A percentile compares a stretch with the other conserved stretches of the same genome.
Conservation (phyloP, 2,888 invertebrate species). For the Gryllus longicercus region DNA sequence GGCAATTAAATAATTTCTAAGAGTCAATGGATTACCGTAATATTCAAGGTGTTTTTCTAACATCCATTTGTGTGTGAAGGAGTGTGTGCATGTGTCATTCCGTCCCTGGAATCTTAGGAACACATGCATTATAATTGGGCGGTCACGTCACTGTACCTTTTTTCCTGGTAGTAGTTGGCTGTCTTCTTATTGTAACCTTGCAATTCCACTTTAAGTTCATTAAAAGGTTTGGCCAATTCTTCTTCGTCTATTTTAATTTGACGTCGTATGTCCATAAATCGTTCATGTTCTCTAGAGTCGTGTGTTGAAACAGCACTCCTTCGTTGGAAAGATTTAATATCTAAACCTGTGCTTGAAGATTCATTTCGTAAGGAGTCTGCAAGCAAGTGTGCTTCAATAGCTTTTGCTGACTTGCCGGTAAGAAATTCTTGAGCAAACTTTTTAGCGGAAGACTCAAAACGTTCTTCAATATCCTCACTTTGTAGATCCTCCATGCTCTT, state of each 20-base stretch:
- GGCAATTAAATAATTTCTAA: too few relatives aligned
- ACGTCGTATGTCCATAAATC: slow-evolving; percentile 47
- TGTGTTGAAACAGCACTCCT: slow-evolving; percentile 42
- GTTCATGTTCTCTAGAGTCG: slow-evolving; percentile 46
- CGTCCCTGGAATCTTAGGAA: neutral
- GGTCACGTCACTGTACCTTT: slow-evolving; percentile 55
- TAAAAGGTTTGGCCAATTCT: slow-evolving; percentile 57
- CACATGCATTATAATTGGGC: neutral
- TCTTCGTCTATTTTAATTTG: slow-evolving; percentile 44
- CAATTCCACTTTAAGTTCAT: slow-evolving; percentile 59
- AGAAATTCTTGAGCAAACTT: slow-evolving; percentile 53
- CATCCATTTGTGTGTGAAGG: too few relatives aligned
- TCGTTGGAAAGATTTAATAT: slow-evolving; percentile 46
- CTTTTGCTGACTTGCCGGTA: slow-evolving; percentile 71
- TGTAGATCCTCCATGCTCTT: slow-evolving; percentile 43
- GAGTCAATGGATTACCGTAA: too few relatives aligned
- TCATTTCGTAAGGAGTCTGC: slow-evolving; percentile 57
- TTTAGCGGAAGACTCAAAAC: slow-evolving; percentile 49
- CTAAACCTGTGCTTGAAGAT: slow-evolving; percentile 49
- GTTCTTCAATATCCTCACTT: slow-evolving; percentile 48
- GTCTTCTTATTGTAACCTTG: slow-evolving; percentile 61
- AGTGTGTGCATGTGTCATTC: too few relatives aligned
- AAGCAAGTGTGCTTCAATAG: slow-evolving; percentile 57
- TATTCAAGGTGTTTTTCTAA: too few relatives aligned
- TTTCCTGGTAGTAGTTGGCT: slow-evolving; percentile 58